phyloP scores from a whole-genome alignment of 2,797 vertebrate species.

The Antennarius maculatus region DNA sequence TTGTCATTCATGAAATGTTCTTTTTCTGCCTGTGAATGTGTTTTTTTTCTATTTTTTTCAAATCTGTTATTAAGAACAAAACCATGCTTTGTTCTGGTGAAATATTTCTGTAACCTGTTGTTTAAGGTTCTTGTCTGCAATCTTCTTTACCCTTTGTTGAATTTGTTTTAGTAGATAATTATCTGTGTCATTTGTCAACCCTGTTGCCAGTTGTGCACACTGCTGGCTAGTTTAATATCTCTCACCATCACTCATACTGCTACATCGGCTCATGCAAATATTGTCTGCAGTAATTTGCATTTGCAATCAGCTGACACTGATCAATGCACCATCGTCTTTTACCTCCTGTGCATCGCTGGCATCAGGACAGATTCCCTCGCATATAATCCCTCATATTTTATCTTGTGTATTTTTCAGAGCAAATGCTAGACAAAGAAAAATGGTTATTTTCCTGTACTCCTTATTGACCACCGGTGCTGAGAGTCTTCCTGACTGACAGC shows the following conservation, averaged over 20 bases:
- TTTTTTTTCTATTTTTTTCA: background rate
- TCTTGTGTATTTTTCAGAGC: slow-evolving; percentile 23
- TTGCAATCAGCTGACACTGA: slow-evolving; percentile 26
- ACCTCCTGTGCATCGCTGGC: slow-evolving; percentile 14
- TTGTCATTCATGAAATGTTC: slow-evolving; percentile 1
- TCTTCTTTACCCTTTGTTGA: background rate
- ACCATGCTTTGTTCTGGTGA: background rate
- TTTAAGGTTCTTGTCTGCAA: background rate
- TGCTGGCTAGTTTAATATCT: slow-evolving; percentile 63
- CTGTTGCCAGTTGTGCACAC: slow-evolving; percentile 35
- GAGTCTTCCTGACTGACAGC: slow-evolving; percentile 66
- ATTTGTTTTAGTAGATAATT: slow-evolving; percentile 33
- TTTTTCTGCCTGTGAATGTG: background rate
- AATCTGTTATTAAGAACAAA: background rate
- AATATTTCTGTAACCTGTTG: background rate
- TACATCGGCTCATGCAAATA: slow-evolving; percentile 59
- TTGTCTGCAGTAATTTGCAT: slow-evolving; percentile 68
- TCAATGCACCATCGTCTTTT: slow-evolving; percentile 33
- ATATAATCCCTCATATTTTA: background rate
- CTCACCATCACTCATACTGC: slow-evolving; percentile 57
- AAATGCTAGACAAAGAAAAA: slow-evolving; percentile 25
- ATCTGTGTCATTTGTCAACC: slow-evolving; percentile 48
- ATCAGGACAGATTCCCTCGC: background rate
- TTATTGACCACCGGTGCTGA: slow-evolving; percentile 30
- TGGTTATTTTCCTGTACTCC: slow-evolving; percentile 19